Base-by-base conservation (phyloP, 1,140 invertebrate genomes). In the Pomacea maculata region DNA sequence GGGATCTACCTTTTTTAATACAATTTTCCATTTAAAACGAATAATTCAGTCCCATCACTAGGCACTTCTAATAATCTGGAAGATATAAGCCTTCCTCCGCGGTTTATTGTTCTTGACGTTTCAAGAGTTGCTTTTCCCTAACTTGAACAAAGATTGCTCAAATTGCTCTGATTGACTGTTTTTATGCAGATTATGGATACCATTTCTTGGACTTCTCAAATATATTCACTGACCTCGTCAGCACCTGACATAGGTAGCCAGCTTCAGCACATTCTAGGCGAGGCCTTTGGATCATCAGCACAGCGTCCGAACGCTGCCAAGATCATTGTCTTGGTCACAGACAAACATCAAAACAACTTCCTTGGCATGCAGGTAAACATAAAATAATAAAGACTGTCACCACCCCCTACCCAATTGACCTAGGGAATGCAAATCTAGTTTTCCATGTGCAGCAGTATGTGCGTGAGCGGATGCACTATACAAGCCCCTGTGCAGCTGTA, bases 381-480 rank as follows among this genome's bases (percentile, higher is more conserved):
- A 4, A n/a, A 8, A 70, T 34, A 0, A 6, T 45, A 70, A 1
- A 70, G 21, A 17, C 11, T 34, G 21, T 15, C 29, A 10, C 21
- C n/a, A n/a, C 11, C 11, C n/a, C 21, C 0, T 12, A 25, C 25
- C 25, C 25, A 25, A 25, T 15, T 6, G 12, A 5, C 14, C 21
- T 2, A 73, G 15, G 21, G 21, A 10, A 14, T 73, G 63, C 67
- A 34, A 45, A 25, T 25, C 25, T 25, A 25, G 0, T 25, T 25
- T 25, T 25, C 25, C 25, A 25, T 25, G 0, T 25, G 25, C 25
- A 25, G 25, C 25, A 25, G 25, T 76, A 57, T 76, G 19, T 9
- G 57, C 45, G 61, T 76, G 57, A 29, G 75, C 64, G 75, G 25
- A 25, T 25, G 45, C n/a, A 64, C 25, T 76, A 14, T 76, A n/a